Evolutionary conservation across 64 coral and sea anemone species (phyloP).

Genomic region (Montipora sp.): DNA sequence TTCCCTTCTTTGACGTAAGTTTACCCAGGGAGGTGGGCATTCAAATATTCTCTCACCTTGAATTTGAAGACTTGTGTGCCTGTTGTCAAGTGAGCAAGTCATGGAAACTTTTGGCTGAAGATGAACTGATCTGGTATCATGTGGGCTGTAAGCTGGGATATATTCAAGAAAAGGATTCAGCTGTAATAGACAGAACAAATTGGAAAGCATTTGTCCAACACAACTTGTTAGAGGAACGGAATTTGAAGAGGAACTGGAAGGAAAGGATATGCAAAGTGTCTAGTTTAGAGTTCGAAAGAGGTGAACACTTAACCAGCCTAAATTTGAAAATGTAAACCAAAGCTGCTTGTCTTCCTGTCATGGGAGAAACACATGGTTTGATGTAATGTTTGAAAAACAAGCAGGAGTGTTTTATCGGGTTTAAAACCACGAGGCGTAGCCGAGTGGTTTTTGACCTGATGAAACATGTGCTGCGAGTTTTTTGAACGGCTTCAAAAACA

Average conservation of each 20-base stretch:
- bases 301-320: conserved; percentile 17
- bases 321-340: background rate
- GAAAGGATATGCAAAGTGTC: conserved; percentile 87
- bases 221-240: conserved; percentile 59
- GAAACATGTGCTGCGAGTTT: too few species aligned
- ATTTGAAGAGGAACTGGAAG: conserved; percentile 84
- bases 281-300: conserved; percentile 90
- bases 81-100: conserved; percentile 83
- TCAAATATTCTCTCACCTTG: conserved; percentile 78
- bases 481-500: too few species aligned
- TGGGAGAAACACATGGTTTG: background rate
- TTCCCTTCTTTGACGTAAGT: conserved; percentile 93
- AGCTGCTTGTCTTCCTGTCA: background rate
- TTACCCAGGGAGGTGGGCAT: conserved; percentile 89
- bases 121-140: conserved; percentile 84
- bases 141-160: conserved; percentile 70
- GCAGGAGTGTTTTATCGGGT: too few species aligned
- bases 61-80: conserved; percentile 76
- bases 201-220: conserved; percentile 80
- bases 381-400: too few species aligned
- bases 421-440: too few species aligned
- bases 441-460: too few species aligned
- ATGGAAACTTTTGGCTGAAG: conserved; percentile 89
- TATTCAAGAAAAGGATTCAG: background rate
- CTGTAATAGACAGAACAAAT: conserved; percentile 35